Base-by-base conservation (phyloP, 35 echinoderm and acorn worm genomes). In the Apostichopus japonicus region DNA sequence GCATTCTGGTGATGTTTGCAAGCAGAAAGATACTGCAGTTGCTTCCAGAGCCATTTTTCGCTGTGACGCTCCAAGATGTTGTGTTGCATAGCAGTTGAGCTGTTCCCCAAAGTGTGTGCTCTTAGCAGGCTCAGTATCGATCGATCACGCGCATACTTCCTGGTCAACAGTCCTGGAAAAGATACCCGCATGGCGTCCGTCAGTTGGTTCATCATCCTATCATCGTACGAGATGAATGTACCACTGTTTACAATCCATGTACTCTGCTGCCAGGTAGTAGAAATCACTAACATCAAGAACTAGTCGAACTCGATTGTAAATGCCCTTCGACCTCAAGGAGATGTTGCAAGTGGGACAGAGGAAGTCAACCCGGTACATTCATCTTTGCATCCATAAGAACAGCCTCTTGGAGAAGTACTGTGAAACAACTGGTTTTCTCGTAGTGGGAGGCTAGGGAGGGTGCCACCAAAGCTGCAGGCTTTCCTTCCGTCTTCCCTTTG, bases 201-300 rank as follows among this genome's bases (percentile, higher is more conserved):
- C n/a, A 78, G 77, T 21, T 78, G 77, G 11, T 13, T 10, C 10
- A 78, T 23, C n/a, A 78, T 78, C 25, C 25, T 78, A 21, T 33
- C 77, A 78, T 78, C 77, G n/a, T 33, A 78, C 11, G 77, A 13
- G 25, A 78, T 78, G 25, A 21, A 78, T 17, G 77, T 78, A 21
- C 13, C 77, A 23, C 77, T 78, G n/a, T 21, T 78, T 78, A 21
- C 77, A 78, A 21, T 78, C 77, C 77, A 78, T 78, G 77, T 23
- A 78, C 25, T 78, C 77, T 23, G 77, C 86, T 58, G 86, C 86
- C 53, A 87, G 1, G 23, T 87, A 87, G 22, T 87, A 87, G 21
- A 19, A 65, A 23, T 87, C 86, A 57, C 17, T 24, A 10, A 87
- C 14, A n/a, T 87, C 86, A 14, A 87, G 86, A 15, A 87, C 86